Evolutionary conservation across 92 coral and sea anemone genomes (phyloP), one percentile per base, ranked within the genome.

Genomic region (Umimayanthus kanabou): DNA sequence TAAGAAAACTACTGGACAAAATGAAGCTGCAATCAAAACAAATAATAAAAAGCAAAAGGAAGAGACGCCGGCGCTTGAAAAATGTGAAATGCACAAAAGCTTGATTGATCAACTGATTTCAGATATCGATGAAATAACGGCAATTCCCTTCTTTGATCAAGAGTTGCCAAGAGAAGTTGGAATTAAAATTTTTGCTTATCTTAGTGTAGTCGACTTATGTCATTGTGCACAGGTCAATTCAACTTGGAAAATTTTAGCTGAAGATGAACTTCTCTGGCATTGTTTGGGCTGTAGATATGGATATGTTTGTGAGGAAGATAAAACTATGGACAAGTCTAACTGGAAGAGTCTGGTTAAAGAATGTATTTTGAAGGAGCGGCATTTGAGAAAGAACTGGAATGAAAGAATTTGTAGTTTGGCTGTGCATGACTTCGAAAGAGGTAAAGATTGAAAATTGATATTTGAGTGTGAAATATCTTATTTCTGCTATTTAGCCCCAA

Each of bases 141-240:
- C 92, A 39, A 89, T 96, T 33, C 98, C 99, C 2, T 96, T 96
- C 88, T 96, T 96, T 87, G 99, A 96, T 80, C 78, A 95, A 42
- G 90, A 91, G 66, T 85, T 96, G 47, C 99, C 99, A 70, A 93
- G 85, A 80, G 99, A 96, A 82, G 93, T 96, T 65, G 98, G 98
- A 58, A 73, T 95, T 15, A 94, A 93, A 45, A 91, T 96, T 57
- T 93, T 96, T 67, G 85, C 90, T 39, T 79, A 91, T 76, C 88
- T 96, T 13, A 89, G 82, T 9, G 73, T 96, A 25, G 88, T 66
- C 47, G 99, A 95, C 43, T 82, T 96, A 67, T 96, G 99, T 66
- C 90, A 79, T 28, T 95, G 98, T 88, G 92, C 98, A 1, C 88
- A 89, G 49, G 99, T 96, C 9, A 94, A 96, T 76, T 92, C 92